phyloP scores from a whole-genome alignment of 2,888 invertebrate species.

The Caenorhabditis parvicauda region DNA sequence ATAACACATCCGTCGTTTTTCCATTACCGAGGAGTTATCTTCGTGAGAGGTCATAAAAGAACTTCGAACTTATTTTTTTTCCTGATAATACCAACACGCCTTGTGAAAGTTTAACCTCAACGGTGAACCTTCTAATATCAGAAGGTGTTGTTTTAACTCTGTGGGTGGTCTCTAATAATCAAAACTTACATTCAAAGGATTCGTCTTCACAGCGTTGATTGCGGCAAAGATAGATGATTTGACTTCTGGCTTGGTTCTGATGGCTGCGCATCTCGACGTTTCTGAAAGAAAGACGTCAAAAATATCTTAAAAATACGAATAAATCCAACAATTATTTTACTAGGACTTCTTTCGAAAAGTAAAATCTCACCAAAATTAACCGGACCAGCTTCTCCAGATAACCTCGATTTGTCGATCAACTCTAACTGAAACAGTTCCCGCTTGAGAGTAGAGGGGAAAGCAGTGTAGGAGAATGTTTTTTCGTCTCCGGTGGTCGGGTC shows the following conservation, averaged over 20 bases:
- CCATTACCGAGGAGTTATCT: no score
- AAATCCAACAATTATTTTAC: not conserved
- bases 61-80: no score
- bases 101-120: no score
- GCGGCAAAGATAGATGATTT: conserved; percentile 49
- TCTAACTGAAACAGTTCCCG: no score
- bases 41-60: no score
- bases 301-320: not conserved
- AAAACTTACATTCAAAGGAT: conserved; percentile 26
- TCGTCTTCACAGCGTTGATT: conserved; percentile 37
- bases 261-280: conserved; percentile 40
- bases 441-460: no score
- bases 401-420: no score
- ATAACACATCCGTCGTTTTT: no score
- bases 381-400: conserved; percentile 32
- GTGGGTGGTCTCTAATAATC: no score
- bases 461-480: conserved; percentile 39
- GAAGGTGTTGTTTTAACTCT: no score
- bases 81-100: no score
- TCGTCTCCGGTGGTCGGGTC: conserved; percentile 35
- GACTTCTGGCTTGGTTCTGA: conserved; percentile 56
- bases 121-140: no score
- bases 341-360: not conserved
- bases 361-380: conserved; percentile 29
- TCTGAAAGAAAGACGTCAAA: conserved; percentile 14